phyloP scores from a whole-genome alignment of 2,888 invertebrate species.

The Rhingia rostrata region DNA sequence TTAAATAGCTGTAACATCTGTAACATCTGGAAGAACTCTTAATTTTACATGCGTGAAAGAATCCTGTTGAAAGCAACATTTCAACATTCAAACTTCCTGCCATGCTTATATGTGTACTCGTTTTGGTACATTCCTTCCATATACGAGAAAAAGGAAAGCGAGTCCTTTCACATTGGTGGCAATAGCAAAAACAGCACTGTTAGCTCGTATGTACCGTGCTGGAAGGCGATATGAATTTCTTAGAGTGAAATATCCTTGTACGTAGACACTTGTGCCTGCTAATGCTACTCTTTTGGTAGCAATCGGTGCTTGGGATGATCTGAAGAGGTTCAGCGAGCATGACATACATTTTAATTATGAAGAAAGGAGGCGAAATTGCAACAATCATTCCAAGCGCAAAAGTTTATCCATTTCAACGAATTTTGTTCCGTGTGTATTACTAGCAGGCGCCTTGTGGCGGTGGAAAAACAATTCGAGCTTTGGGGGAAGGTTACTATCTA shows the following conservation, averaged over 20 bases:
- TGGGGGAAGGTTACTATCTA: not conserved
- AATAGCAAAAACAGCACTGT: not conserved
- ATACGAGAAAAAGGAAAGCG: slow-evolving; percentile 6
- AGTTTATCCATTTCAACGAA: slow-evolving; percentile 54
- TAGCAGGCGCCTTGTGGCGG: slow-evolving; percentile 5
- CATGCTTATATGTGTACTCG: not conserved
- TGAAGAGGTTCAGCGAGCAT: slow-evolving; percentile 58
- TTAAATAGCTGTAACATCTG: slow-evolving; percentile 50
- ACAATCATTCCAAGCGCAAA: slow-evolving; percentile 51
- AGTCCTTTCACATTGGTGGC: slow-evolving; percentile 35
- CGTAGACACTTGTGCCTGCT: slow-evolving; percentile 31
- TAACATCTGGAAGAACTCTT: slow-evolving; percentile 51
- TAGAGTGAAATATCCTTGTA: slow-evolving; percentile 29
- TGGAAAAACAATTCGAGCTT: slow-evolving; percentile 26
- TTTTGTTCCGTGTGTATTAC: slow-evolving; percentile 3
- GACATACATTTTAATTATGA: slow-evolving; percentile 66
- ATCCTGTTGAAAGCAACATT: slow-evolving; percentile 59
- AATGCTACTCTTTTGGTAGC: slow-evolving; percentile 19
- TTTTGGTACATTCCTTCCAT: too few relatives aligned
- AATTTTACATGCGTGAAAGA: slow-evolving; percentile 58
- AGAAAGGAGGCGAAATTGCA: slow-evolving; percentile 64
- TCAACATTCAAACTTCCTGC: slow-evolving; percentile 63
- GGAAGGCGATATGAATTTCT: slow-evolving; percentile 44
- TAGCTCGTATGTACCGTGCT: not conserved
- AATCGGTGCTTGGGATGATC: slow-evolving; percentile 32